Evolutionary conservation across 2,888 invertebrate genomes (phyloP), one percentile per base, ranked within the genome.

Genomic region (Eupithecia centaureata): DNA sequence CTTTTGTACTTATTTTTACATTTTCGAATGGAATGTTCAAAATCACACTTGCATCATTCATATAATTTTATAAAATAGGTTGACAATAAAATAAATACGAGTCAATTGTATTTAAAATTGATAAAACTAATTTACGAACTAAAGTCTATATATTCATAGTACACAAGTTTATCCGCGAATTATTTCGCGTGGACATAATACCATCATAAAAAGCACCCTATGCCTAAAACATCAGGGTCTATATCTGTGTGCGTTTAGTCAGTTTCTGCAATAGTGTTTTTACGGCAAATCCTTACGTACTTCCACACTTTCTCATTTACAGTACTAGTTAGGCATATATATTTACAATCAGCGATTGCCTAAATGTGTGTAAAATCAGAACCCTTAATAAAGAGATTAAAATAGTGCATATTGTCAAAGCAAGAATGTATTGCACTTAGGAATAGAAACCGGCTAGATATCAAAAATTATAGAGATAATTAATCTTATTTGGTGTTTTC

Each of bases 1-100:
- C 47, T 90, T 92, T 92, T 92, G 92, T 93, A 92, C 92, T 93
- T 90, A 86, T 87, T 82, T 88, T 89, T 88, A 90, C 88, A 91
- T 86, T 90, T 88, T 90, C 89, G 82, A 77, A 78, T 91, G 92
- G 92, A 93, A 93, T 93, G 92, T 91, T 89, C 82, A 82, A 87
- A 89, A 91, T 91, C 91, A 92, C 91, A 89, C 89, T 79, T 86
- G 79, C 75, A 84, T 84, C 79, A 81, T 74, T 79, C 81, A 82
- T 80, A 81, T 59, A 65, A 56, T 63, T 65, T 62, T 80, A 80
- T 82, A 82, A 86, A 82, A 82, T 80, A 81, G 70, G 81, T 81
- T 82, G 77, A 77, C 80, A 56, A 80, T 83, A 81, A 86, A 91
- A 91, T 90, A 91, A 90, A 91, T 90, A 88, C 76, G 82, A 83